Evolutionary conservation across 2,797 vertebrate species (phyloP).

Genomic region (Sebastes aleutianus): DNA sequence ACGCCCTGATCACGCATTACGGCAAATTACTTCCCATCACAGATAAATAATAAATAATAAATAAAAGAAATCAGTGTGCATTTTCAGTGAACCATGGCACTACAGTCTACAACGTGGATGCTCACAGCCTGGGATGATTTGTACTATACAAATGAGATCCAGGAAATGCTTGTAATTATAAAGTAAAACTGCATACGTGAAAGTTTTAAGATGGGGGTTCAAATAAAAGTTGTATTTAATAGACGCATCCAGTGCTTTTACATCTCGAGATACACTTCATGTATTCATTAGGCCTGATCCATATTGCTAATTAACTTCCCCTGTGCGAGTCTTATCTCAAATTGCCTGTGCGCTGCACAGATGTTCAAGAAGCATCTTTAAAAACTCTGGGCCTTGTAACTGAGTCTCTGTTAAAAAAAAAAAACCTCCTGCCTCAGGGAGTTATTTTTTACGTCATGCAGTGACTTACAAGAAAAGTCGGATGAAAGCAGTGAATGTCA

Average conservation of each 20-base stretch:
- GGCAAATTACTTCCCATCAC: conserved; percentile 73
- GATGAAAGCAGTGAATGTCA: conserved; percentile 54
- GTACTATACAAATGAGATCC: conserved; percentile 57
- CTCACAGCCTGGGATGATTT: conserved; percentile 48
- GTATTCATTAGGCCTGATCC: conserved; percentile 71
- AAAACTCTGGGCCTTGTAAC: conserved; percentile 44
- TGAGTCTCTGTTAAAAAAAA: conserved; percentile 21
- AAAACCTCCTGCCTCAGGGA: conserved; percentile 11
- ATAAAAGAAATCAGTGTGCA: conserved; percentile 73
- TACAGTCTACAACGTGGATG: conserved; percentile 29
- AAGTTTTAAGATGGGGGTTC: conserved; percentile 42
- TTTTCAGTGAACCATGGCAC: conserved; percentile 49
- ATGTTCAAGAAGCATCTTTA: conserved; percentile 71
- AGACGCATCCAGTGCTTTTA: conserved; percentile 54
- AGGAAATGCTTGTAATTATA: conserved; percentile 53
- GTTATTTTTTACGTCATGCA: conserved; percentile 26
- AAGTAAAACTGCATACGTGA: conserved; percentile 46
- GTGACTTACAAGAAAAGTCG: conserved; percentile 46
- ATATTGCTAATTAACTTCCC: conserved; percentile 75
- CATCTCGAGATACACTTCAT: conserved; percentile 57
- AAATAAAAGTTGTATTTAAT: conserved; percentile 63
- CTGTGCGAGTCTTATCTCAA: conserved; percentile 60
- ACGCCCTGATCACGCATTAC: conserved; percentile 68
- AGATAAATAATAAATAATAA: conserved; percentile 58
- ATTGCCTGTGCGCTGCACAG: conserved; percentile 67